Percentiles rank a stretch among this genome's conserved stretches.
Conservation (phyloP, 2,113 vertebrate species). For the Gallinago undulata region DNA sequence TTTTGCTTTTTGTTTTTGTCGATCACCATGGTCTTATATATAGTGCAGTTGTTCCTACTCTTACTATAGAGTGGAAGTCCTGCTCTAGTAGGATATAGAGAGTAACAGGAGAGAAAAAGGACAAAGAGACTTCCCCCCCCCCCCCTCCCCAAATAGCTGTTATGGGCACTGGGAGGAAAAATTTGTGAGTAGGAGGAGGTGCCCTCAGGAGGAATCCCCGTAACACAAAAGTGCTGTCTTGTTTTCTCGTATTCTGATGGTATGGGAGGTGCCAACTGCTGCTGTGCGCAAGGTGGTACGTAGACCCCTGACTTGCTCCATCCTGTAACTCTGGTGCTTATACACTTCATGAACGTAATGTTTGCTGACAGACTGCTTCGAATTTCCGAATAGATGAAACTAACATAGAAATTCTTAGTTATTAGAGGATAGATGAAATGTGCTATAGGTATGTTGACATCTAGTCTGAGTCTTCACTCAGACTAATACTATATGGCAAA, state of each 20-base stretch:
- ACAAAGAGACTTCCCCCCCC: fast-evolving
- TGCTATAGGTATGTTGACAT: not conserved
- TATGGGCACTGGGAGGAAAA: not conserved
- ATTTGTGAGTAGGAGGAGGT: not conserved
- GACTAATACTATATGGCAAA: no score
- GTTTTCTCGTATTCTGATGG: fast-evolving
- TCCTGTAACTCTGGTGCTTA: not conserved
- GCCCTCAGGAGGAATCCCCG: fast-evolving
- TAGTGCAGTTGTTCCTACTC: not conserved
- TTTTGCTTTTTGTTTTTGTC: not conserved
- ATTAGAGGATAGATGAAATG: not conserved
- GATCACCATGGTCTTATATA: not conserved
- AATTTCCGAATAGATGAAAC: not conserved
- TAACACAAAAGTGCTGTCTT: not conserved
- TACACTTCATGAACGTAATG: not conserved
- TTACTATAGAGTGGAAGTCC: not conserved
- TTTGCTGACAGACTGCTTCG: not conserved
- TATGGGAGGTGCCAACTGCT: not conserved
- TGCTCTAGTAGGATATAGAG: not conserved
- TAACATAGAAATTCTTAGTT: not conserved
- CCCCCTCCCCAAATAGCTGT: not conserved
- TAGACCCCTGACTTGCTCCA: not conserved
- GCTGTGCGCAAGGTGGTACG: fast-evolving
- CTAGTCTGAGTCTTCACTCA: not conserved
- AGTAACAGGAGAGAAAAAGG: not conserved